These are phyloP conservation scores for Anolis carolinensis DNA, from an alignment of 2,113 vertebrate genomes.

Conservation along the genomic window DNA sequence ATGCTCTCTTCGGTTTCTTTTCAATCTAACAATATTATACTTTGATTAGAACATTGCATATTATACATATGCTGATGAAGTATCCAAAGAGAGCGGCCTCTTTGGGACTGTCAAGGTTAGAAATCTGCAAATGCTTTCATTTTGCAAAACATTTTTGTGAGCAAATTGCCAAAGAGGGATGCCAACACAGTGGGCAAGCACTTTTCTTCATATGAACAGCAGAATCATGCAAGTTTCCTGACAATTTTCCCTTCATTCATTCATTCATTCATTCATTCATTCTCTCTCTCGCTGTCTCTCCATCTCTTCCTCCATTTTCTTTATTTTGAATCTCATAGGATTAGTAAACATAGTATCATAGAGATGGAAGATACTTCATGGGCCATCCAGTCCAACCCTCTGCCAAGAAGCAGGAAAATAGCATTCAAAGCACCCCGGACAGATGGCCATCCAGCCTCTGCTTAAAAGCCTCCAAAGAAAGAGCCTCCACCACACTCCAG, in stretches of 20 bases:
- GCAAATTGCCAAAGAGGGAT: conserved; percentile 1
- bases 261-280: not conserved
- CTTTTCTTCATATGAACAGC: not conserved
- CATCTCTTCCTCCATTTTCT: too few relatives aligned
- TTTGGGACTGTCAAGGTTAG: not conserved
- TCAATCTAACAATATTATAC: not conserved
- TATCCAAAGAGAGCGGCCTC: not conserved
- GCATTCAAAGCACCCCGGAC: too few relatives aligned
- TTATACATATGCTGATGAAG: not conserved
- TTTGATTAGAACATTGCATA: not conserved
- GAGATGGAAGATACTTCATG: too few relatives aligned
- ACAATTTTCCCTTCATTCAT: not conserved
- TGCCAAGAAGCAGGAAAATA: too few relatives aligned
- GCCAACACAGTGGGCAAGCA: not conserved
- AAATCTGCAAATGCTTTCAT: conserved; percentile 2
- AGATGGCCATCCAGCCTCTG: too few relatives aligned
- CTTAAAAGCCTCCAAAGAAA: too few relatives aligned
- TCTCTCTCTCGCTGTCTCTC: not conserved
- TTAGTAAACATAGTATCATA: too few relatives aligned
- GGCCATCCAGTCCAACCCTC: too few relatives aligned
- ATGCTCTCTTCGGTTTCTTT: not conserved
- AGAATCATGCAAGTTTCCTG: not conserved
- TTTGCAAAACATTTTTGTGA: not conserved
- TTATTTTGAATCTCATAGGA: too few relatives aligned
- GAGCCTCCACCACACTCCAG: too few relatives aligned